A percentile compares a stretch with the other conserved stretches of the same genome.
Conservation (phyloP, 2,113 vertebrate species). For the Proteles cristata region DNA sequence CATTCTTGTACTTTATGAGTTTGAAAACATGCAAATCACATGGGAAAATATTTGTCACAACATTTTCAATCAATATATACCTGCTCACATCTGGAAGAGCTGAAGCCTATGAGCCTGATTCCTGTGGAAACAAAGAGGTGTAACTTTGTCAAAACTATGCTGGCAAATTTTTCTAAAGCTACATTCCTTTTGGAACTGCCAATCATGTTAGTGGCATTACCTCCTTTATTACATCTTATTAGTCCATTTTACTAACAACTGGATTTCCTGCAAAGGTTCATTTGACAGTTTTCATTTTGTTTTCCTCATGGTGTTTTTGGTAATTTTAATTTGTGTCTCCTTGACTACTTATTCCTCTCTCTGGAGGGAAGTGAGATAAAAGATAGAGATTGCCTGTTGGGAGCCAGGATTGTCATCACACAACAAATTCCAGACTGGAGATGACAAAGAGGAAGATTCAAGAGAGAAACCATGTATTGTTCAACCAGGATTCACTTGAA, state of each 20-base stretch:
- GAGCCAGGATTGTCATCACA: not conserved
- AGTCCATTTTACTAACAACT: not conserved
- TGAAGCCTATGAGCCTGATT: not conserved
- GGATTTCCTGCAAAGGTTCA: not conserved
- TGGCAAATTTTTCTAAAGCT: not conserved
- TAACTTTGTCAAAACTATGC: not conserved
- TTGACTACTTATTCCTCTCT: not conserved
- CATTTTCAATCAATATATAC: conserved; percentile 64
- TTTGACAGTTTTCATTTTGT: not conserved
- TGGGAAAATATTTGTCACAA: conserved; percentile 64
- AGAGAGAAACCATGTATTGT: not conserved
- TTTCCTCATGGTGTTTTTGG: not conserved
- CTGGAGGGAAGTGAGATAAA: not conserved
- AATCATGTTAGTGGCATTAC: not conserved
- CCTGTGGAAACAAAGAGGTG: not conserved
- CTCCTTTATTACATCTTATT: too few relatives aligned
- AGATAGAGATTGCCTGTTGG: not conserved
- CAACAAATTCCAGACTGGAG: not conserved
- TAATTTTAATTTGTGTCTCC: not conserved
- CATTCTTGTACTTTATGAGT: conserved; percentile 41
- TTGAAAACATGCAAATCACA: conserved; percentile 62
- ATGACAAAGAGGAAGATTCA: not conserved
- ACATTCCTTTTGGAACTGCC: conserved; percentile 26
- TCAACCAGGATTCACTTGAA: not conserved
- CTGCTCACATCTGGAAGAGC: conserved; percentile 66